Percentiles rank a stretch among this genome's conserved stretches.
These are phyloP conservation scores for Drosophila borborema DNA, from an alignment of 2,888 invertebrate genomes.

Conservation along the genomic window DNA sequence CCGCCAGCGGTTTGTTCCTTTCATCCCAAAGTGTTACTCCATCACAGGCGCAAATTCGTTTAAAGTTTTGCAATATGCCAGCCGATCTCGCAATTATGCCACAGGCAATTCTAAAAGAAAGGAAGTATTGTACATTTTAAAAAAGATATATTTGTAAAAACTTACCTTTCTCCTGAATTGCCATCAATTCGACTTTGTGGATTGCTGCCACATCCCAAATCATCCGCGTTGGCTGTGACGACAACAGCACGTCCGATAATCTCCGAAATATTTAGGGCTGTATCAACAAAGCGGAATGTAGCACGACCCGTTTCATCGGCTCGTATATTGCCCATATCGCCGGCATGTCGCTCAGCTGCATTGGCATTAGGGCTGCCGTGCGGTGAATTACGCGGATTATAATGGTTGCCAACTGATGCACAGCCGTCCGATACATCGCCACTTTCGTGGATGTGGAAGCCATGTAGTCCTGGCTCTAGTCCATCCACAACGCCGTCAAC, in stretches of 20 bases:
- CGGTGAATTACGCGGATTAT: slow-evolving; percentile 86
- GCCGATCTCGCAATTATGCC: slow-evolving; percentile 96
- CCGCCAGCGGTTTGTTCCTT: slow-evolving; percentile 86
- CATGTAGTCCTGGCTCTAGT: slow-evolving; percentile 87
- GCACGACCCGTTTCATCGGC: slow-evolving; percentile 88
- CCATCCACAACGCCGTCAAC: slow-evolving; percentile 95
- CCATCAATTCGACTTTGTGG: slow-evolving; percentile 87
- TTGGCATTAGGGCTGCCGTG: slow-evolving; percentile 86
- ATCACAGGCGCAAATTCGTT: slow-evolving; percentile 95
- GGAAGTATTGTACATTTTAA: neutral
- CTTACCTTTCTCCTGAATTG: slow-evolving; percentile 88
- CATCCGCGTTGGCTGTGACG: slow-evolving; percentile 88
- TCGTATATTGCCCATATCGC: slow-evolving; percentile 89
- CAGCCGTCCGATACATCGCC: slow-evolving; percentile 89
- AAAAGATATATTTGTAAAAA: neutral
- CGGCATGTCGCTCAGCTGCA: slow-evolving; percentile 86
- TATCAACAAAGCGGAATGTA: slow-evolving; percentile 88
- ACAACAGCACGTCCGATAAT: slow-evolving; percentile 93
- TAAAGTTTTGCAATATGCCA: slow-evolving; percentile 93
- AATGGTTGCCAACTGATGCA: slow-evolving; percentile 88
- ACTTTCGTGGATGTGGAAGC: slow-evolving; percentile 88
- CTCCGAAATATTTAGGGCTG: slow-evolving; percentile 88
- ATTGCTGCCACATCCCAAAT: slow-evolving; percentile 87
- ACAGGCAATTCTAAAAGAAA: slow-evolving; percentile 88
- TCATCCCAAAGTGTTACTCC: slow-evolving; percentile 96